Base-by-base conservation (phyloP, 2,113 vertebrate species). In the Todiramphus saurophagus region DNA sequence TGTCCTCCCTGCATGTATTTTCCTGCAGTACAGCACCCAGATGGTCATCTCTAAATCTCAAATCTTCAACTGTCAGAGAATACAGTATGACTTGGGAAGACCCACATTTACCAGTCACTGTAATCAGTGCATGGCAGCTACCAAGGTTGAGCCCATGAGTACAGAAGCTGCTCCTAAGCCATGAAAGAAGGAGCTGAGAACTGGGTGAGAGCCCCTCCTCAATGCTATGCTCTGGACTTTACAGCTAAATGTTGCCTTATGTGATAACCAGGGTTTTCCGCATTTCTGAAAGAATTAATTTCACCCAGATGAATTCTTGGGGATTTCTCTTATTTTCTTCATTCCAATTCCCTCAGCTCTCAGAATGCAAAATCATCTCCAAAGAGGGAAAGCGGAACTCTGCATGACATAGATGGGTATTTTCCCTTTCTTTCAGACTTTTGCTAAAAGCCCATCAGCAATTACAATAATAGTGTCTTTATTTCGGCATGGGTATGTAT, bases 41-140 rank as follows among this genome's bases (percentile, higher is more conserved):
- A 93, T 94, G 69, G 86, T 66, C 74, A 89, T 62, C 83, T 80
- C 55, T 66, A 48, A 62, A 87, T 89, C 74, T 66, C 64, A 68
- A 4, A 89, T 68, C 39, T 81, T 85, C 35, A 66, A 0, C 37
- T 87, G 48, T 56, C 66, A 44, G 74, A 74, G 55, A 70, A 46
- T 11, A 48, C 68, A 68, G 35, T 92, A 64, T 44, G 11, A 13
- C 66, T 64, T 21, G 6, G 27, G 39, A 82, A 66, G 69, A 69
- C 31, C 39, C 10, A n/a, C 0, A 3, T 35, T 64, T 46, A 51
- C 43, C 60, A 70, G 43, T 21, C 13, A 2, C 16, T 53, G 0
- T 59, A 56, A 18, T 23, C 58, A 64, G 48, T 13, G n/a, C 10
- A 4, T 4, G 20, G 79, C 55, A 72, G 43, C 72, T 81, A 48